Conservation (phyloP, 92 coral and sea anemone species). For the Paragorgia papillata region DNA sequence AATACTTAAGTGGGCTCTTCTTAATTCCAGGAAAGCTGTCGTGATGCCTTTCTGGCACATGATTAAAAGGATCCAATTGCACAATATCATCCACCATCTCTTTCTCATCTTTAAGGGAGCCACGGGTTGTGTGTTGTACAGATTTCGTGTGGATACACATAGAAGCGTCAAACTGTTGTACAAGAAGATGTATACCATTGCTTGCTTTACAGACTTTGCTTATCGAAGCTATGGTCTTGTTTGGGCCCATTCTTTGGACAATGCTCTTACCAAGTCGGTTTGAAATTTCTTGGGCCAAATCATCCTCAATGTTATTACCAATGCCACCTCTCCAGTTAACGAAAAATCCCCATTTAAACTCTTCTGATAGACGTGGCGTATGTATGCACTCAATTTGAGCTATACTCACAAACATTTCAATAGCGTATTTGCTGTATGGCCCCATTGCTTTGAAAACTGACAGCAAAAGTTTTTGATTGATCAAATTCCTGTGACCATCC, state of each 20-base stretch:
- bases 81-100: slow-evolving; percentile 62
- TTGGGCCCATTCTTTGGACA: slow-evolving; percentile 63
- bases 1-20: slow-evolving; percentile 60
- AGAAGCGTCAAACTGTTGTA: slow-evolving; percentile 51
- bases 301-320: slow-evolving; percentile 50
- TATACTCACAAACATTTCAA: slow-evolving; percentile 68
- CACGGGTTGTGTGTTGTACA: slow-evolving; percentile 65
- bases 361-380: slow-evolving; percentile 55
- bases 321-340: slow-evolving; percentile 70
- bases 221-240: slow-evolving; percentile 57
- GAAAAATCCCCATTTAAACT: slow-evolving; percentile 57
- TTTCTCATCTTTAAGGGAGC: slow-evolving; percentile 69
- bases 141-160: slow-evolving; percentile 67
- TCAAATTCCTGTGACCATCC: slow-evolving; percentile 71
- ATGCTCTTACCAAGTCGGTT: too few relatives aligned
- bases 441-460: slow-evolving; percentile 70
- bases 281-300: too few relatives aligned
- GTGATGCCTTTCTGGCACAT: slow-evolving; percentile 51
- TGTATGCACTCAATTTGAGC: slow-evolving; percentile 59
- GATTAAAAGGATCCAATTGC: slow-evolving; percentile 38
- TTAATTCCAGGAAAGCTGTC: slow-evolving; percentile 61
- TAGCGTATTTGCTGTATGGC: slow-evolving; percentile 67
- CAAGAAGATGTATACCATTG: slow-evolving; percentile 42
- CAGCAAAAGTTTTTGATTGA: slow-evolving; percentile 67
- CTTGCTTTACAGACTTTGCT: slow-evolving; percentile 68